A percentile compares a stretch with the other conserved stretches of the same genome.
Evolutionary conservation across 2,888 invertebrate species (phyloP).

Genomic region (Sialis fuliginosa): DNA sequence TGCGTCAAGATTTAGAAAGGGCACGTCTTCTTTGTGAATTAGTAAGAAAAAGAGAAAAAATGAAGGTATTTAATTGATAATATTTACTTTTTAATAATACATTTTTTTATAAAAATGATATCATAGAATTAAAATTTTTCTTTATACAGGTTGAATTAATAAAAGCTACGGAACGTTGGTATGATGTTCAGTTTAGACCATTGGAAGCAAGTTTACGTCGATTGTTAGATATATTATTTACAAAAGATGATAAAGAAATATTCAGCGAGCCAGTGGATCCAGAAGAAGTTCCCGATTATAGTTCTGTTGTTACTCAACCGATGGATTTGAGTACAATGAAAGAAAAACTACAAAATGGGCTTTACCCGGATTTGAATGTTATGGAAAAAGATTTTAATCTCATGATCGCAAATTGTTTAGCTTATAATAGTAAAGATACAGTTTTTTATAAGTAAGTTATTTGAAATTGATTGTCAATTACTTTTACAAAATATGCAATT

Average conservation of each 20-base stretch:
- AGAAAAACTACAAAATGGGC: constrained; percentile 46
- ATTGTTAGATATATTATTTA: constrained; percentile 56
- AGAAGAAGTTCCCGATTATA: constrained; percentile 79
- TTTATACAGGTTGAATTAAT: constrained; percentile 37
- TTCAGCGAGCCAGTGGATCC: constrained; percentile 87
- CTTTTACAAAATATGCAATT: background rate
- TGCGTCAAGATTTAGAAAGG: constrained; percentile 86
- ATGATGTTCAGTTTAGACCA: constrained; percentile 67
- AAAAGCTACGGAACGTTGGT: constrained; percentile 61
- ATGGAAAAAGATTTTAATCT: constrained; percentile 81
- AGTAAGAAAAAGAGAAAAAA: constrained; percentile 86
- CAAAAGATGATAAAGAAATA: constrained; percentile 69
- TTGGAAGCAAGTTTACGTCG: constrained; percentile 61
- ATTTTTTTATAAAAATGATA: no score
- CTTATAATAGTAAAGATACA: constrained; percentile 89
- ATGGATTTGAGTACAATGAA: constrained; percentile 87
- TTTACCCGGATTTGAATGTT: constrained; percentile 54
- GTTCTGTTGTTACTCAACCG: constrained; percentile 63
- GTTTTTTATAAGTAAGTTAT: constrained; percentile 58
- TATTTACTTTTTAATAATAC: no score
- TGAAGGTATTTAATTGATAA: constrained; percentile 41
- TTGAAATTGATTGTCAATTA: no score
- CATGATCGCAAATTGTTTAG: constrained; percentile 92
- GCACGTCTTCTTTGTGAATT: constrained; percentile 85
- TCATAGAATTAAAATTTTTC: no score